Percentiles rank a stretch among this genome's conserved stretches.
Evolutionary conservation across 2,888 invertebrate genomes (phyloP).

Genomic region (Drosophila trichaetosa): DNA sequence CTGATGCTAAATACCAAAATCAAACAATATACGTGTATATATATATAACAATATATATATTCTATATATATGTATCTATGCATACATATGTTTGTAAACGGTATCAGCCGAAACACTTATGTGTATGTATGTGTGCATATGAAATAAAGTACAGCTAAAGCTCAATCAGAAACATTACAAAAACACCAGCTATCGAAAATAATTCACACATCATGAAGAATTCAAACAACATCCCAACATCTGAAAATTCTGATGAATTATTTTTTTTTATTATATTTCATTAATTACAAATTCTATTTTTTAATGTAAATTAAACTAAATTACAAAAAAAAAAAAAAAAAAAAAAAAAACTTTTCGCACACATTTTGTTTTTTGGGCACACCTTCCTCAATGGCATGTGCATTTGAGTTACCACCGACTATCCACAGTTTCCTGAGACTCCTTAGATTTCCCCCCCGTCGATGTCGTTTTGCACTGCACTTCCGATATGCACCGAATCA

Average conservation of each 20-base stretch:
- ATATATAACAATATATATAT: constrained; percentile 65
- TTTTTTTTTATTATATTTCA: constrained; percentile 69
- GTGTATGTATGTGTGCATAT: constrained; percentile 25
- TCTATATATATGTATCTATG: constrained; percentile 18
- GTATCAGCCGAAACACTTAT: too few species aligned
- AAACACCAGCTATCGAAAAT: constrained; percentile 62
- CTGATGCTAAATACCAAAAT: constrained; percentile 65
- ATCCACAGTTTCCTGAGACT: neutral
- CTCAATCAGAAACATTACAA: constrained; percentile 61
- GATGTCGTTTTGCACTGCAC: constrained; percentile 20
- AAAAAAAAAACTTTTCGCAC: constrained; percentile 22
- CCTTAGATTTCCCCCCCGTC: constrained; percentile 2
- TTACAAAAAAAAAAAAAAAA: constrained; percentile 68
- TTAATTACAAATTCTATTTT: constrained; percentile 84
- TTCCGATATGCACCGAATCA: constrained; percentile 1
- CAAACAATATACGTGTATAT: constrained; percentile 66
- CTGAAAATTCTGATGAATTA: constrained; percentile 73
- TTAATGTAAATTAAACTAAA: constrained; percentile 82
- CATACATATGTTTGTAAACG: too few species aligned
- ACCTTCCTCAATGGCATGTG: constrained; percentile 2
- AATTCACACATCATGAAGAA: constrained; percentile 68
- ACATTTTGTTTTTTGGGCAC: constrained; percentile 20
- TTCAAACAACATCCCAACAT: constrained; percentile 69
- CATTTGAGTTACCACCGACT: neutral
- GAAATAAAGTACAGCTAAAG: constrained; percentile 55